Percentiles rank a stretch among this genome's conserved stretches.
These are phyloP conservation scores for Lepidostoma basale DNA, from an alignment of 1,140 invertebrate genomes.

Conservation along the genomic window DNA sequence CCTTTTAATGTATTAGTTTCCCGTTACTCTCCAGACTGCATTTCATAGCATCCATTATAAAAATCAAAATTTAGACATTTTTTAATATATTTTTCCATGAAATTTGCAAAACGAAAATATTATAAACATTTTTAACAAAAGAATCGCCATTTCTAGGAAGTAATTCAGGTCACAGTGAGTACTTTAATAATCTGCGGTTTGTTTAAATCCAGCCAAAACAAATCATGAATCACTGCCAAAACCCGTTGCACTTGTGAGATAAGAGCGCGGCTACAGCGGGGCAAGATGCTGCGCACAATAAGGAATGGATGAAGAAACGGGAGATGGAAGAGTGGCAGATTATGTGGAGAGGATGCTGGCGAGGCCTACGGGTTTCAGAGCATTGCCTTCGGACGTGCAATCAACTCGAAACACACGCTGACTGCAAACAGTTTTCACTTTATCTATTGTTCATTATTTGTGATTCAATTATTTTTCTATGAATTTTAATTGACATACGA, in stretches of 20 bases:
- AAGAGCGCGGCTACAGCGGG: background rate
- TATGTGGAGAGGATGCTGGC: constrained; percentile 9
- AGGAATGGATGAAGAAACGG: background rate
- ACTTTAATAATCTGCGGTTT: constrained; percentile 28
- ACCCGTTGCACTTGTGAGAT: constrained; percentile 27
- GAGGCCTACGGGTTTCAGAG: background rate
- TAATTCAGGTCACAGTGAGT: constrained; percentile 37
- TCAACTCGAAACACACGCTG: constrained; percentile 2
- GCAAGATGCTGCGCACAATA: constrained; percentile 12
- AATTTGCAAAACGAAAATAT: too few species aligned
- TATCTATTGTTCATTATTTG: too few species aligned
- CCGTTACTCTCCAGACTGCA: too few species aligned
- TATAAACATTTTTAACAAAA: too few species aligned
- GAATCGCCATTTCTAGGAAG: constrained; percentile 22
- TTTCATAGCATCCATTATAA: too few species aligned
- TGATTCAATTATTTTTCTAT: too few species aligned
- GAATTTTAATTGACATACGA: too few species aligned
- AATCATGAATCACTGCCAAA: constrained; percentile 47
- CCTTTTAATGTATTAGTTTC: too few species aligned
- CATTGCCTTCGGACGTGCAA: constrained; percentile 9
- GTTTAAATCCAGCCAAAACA: constrained; percentile 38
- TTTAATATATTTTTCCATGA: too few species aligned
- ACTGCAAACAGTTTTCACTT: too few species aligned
- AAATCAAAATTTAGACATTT: too few species aligned
- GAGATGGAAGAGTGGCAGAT: constrained; percentile 8